Base-by-base conservation (phyloP, 2,888 invertebrate species). In the Diplolepis rosae region DNA sequence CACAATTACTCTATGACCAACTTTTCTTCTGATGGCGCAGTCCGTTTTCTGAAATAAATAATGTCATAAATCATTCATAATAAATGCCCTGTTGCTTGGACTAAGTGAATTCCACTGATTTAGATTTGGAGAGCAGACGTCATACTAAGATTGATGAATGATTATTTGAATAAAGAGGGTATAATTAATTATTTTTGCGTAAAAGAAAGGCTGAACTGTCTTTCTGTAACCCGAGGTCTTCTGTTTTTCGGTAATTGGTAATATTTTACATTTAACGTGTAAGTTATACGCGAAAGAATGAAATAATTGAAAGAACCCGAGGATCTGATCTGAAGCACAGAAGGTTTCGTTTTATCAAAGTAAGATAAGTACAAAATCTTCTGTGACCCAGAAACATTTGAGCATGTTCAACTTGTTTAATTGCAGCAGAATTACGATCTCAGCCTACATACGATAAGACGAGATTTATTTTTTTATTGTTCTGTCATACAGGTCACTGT, bases 311-410 rank as follows among this genome's bases (percentile, higher is more conserved):
- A 45, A 45, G 18, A 45, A 45, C 18, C 45, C 45, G 18, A 52
- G 28, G 27, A 52, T 28, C n/a, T 52, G 4, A 15, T 27, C 28
- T 51, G 28, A 27, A 1, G 52, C 4, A 52, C n/a, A 52, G 27
- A 52, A 15, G 28, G 28, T 30, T 15, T 52, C 28, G 28, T 52
- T 28, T 28, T 27, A 52, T 52, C 45, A 45, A 52, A n/a, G 28
- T 52, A 52, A 15, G 28, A 52, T 52, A 52, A 30, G n/a, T 15
- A 52, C n/a, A 52, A 52, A 52, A 52, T 52, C 52, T 52, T 52
- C 28, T 30, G 6, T 52, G 52, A 52, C 52, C 52, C 28, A 27
- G 27, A 52, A 52, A 52, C 4, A 28, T 28, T 13, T 30, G 30
- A n/a, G 28, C 7, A 30, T 45, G 45, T 45, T 18, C 22, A 15